phyloP scores from a whole-genome alignment of 2,113 vertebrate genomes.

The Trichomycterus rosablanca region DNA sequence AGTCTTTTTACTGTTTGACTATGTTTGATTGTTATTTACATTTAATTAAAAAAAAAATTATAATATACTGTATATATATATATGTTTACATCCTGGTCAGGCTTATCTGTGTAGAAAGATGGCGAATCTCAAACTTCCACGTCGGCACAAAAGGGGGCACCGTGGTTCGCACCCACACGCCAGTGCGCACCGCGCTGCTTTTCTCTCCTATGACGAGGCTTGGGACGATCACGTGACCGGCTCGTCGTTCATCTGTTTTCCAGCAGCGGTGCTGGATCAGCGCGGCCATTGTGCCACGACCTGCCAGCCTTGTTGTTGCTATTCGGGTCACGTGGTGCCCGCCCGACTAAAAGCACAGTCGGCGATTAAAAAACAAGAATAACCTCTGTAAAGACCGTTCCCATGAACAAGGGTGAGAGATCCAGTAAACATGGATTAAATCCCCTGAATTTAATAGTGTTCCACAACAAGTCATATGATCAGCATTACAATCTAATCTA shows the following conservation, averaged over 20 bases:
- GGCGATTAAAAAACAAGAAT: background rate
- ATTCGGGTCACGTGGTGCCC: slow-evolving; percentile 48
- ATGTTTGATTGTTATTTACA: no score
- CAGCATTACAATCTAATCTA: no score
- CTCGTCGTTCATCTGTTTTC: slow-evolving; percentile 20
- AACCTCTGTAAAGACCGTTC: no score
- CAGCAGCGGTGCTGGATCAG: slow-evolving; percentile 43
- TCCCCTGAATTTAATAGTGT: no score
- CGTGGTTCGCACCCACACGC: no score
- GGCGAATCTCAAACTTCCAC: slow-evolving; percentile 5
- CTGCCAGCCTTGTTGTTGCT: slow-evolving; percentile 43
- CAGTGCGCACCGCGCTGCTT: background rate
- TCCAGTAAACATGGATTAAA: no score
- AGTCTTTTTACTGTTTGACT: no score
- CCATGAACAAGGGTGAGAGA: no score
- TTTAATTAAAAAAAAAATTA: no score
- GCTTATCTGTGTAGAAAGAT: background rate
- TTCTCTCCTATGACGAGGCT: background rate
- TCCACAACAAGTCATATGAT: no score
- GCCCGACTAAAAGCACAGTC: background rate
- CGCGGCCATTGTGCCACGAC: slow-evolving; percentile 44
- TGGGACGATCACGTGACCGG: slow-evolving; percentile 38
- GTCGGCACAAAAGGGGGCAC: slow-evolving; percentile 8
- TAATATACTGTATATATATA: no score
- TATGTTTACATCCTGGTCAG: no score